phyloP scores from a whole-genome alignment of 2,888 invertebrate genomes.

The Eristalis tenax region DNA sequence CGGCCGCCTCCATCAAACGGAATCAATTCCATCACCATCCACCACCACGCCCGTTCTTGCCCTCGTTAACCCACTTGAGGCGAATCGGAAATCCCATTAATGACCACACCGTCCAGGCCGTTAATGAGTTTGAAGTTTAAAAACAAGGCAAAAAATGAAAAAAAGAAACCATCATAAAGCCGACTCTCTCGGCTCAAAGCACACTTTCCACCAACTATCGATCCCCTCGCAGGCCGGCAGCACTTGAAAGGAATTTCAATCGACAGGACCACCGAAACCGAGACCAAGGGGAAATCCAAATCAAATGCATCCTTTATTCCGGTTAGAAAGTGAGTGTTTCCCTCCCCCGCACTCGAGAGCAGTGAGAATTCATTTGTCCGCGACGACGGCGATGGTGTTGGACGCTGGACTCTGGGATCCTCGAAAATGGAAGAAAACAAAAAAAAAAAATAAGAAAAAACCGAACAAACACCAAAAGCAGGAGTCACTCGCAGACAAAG shows the following conservation, averaged over 20 bases:
- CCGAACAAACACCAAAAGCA: constrained; percentile 4
- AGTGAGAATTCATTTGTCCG: constrained; percentile 50
- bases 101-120: background rate
- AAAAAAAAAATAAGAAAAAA: background rate
- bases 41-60: background rate
- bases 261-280: background rate
- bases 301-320: constrained; percentile 61
- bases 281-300: constrained; percentile 21
- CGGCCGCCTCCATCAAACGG: background rate
- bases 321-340: constrained; percentile 56
- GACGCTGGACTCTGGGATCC: background rate
- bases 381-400: background rate
- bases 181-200: constrained; percentile 12
- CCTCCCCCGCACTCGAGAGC: constrained; percentile 20
- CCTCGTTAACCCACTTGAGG: background rate
- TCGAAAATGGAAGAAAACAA: background rate
- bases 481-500: constrained; percentile 40
- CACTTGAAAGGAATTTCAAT: background rate
- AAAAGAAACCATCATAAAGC: constrained; percentile 25
- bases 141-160: background rate
- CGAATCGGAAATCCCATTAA: constrained; percentile 10
- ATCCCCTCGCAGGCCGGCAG: background rate
- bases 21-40: background rate
- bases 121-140: constrained; percentile 25
- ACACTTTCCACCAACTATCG: constrained; percentile 37